Evolutionary conservation across 1,140 invertebrate species (phyloP).

Genomic region (Tetranychus urticae): DNA sequence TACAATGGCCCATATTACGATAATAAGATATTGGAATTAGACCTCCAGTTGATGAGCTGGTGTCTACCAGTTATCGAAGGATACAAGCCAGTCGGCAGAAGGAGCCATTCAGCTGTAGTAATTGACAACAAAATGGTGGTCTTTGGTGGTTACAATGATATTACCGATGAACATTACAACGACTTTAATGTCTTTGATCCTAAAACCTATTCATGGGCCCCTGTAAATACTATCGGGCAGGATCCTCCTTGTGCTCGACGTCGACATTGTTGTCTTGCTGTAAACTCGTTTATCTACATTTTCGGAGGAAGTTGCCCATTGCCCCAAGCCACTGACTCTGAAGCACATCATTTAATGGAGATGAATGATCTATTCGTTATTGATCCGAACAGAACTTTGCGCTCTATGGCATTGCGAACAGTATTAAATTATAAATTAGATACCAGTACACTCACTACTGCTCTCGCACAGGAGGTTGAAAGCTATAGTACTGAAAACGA

Average conservation of each 20-base stretch:
- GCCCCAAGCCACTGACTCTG: too few relatives aligned
- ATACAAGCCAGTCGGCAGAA: slow-evolving; percentile 36
- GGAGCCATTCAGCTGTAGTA: slow-evolving; percentile 64
- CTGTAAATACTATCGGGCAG: slow-evolving; percentile 30
- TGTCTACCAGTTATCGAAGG: slow-evolving; percentile 29
- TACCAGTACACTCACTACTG: too few relatives aligned
- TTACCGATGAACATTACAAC: slow-evolving; percentile 45
- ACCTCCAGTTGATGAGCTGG: slow-evolving; percentile 43
- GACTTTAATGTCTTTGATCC: slow-evolving; percentile 47
- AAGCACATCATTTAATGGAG: too few relatives aligned
- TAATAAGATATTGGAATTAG: slow-evolving; percentile 45
- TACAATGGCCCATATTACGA: slow-evolving; percentile 47
- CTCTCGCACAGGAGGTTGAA: too few relatives aligned
- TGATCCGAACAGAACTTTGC: too few relatives aligned
- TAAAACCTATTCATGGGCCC: slow-evolving; percentile 32
- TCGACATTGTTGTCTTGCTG: slow-evolving; percentile 48
- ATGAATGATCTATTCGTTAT: too few relatives aligned
- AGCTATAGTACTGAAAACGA: too few relatives aligned
- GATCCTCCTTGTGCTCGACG: slow-evolving; percentile 43
- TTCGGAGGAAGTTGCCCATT: slow-evolving; percentile 52
- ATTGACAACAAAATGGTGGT: slow-evolving; percentile 49
- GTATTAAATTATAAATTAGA: too few relatives aligned
- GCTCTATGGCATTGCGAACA: too few relatives aligned
- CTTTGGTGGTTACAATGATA: slow-evolving; percentile 65
- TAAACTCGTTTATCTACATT: slow-evolving; percentile 42